These are phyloP conservation scores for Passer montanus DNA, from an alignment of 2,113 vertebrate species.

Conservation along the genomic window DNA sequence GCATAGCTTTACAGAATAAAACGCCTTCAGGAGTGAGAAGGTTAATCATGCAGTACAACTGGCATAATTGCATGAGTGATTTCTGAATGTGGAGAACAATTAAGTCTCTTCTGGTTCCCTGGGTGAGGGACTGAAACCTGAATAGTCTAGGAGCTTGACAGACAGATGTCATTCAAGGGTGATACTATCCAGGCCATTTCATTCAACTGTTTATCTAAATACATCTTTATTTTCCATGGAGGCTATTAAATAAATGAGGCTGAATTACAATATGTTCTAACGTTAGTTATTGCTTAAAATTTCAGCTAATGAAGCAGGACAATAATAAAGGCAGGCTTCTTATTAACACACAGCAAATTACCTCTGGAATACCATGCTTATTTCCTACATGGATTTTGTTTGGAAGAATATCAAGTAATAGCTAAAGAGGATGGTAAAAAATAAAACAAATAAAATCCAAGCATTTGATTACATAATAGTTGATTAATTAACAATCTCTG, in stretches of 20 bases:
- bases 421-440: not conserved
- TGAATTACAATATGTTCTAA: not conserved
- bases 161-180: not conserved
- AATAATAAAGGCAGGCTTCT: not conserved
- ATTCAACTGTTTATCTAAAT: not conserved
- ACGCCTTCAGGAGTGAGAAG: not conserved
- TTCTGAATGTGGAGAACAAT: not conserved
- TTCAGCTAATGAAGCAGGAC: not conserved
- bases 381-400: not conserved
- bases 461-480: not conserved
- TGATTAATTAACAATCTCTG: not conserved
- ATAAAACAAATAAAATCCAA: not conserved
- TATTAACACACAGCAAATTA: not conserved
- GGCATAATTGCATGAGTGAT: not conserved
- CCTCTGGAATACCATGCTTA: not conserved
- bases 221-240: not conserved
- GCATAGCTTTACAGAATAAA: not conserved
- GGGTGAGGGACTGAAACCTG: not conserved
- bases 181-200: accelerated
- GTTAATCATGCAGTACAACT: not conserved
- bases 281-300: not conserved
- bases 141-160: not conserved
- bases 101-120: not conserved
- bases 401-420: not conserved
- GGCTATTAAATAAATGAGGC: not conserved